Percentiles rank a stretch among this genome's conserved stretches.
phyloP scores from a whole-genome alignment of 1,140 invertebrate genomes.

The Paralvinella palmiformis region DNA sequence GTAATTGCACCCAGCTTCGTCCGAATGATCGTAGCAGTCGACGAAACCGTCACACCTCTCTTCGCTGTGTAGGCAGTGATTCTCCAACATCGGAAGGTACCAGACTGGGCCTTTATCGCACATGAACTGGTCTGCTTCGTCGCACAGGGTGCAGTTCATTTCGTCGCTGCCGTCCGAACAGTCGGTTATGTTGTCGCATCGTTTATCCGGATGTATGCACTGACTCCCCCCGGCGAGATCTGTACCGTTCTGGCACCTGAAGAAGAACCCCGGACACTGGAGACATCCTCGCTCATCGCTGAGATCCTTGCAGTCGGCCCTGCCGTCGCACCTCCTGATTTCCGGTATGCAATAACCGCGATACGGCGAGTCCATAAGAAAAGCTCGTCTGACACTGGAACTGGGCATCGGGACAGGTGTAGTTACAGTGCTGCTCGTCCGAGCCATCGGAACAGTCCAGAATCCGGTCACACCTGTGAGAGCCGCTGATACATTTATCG shows the following conservation, averaged over 20 bases:
- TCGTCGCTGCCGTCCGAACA: constrained; percentile 8
- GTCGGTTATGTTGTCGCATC: not conserved
- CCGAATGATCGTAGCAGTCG: constrained; percentile 52
- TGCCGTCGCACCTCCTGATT: constrained; percentile 7
- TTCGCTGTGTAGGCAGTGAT: constrained; percentile 40
- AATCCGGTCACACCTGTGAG: not conserved
- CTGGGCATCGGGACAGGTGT: not conserved
- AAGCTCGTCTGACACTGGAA: constrained; percentile 8
- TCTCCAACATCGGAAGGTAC: constrained; percentile 21
- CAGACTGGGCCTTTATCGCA: not conserved
- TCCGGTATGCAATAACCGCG: constrained; percentile 8
- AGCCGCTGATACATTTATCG: not conserved
- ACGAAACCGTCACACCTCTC: constrained; percentile 49
- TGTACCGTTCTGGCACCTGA: constrained; percentile 3
- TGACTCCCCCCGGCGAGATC: not conserved
- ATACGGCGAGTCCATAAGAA: constrained; percentile 2
- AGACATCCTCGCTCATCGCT: constrained; percentile 14
- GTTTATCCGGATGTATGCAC: not conserved
- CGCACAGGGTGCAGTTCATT: not conserved
- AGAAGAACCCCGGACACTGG: not conserved
- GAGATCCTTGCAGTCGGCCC: constrained; percentile 12
- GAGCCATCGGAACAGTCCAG: constrained; percentile 7
- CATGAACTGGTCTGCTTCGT: not conserved
- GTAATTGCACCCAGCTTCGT: constrained; percentile 38
- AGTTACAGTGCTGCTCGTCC: constrained; percentile 18